Evolutionary conservation across 1,140 invertebrate genomes (phyloP).

Genomic region (Mycetomoellerius zeteki): DNA sequence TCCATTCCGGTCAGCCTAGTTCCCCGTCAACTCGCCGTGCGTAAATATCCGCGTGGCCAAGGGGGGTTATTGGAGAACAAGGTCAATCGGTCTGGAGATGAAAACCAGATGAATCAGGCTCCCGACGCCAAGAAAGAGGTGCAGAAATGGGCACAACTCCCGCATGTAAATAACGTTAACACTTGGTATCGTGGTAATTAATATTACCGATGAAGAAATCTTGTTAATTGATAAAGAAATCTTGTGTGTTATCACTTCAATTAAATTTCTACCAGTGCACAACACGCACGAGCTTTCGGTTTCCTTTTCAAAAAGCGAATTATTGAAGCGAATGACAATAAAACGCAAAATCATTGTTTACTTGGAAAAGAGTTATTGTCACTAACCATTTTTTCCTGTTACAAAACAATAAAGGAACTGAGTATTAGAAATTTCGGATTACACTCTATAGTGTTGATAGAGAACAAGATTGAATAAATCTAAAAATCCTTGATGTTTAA

Average conservation of each 20-base stretch:
- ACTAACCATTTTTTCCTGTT: not conserved
- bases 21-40: conserved; percentile 64
- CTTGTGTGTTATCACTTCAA: not conserved
- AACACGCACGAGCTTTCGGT: not conserved
- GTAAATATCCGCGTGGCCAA: conserved; percentile 65
- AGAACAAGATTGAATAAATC: not conserved
- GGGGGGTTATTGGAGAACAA: conserved; percentile 80
- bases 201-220: not conserved
- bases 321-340: not conserved
- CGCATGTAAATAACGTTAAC: not conserved
- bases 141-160: not conserved
- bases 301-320: not conserved
- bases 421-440: not conserved
- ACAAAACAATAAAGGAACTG: not conserved
- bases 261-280: not conserved
- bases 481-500: not conserved
- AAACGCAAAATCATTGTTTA: not conserved
- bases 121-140: not conserved
- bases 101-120: conserved; percentile 17
- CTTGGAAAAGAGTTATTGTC: not conserved
- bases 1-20: conserved; percentile 78
- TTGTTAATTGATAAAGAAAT: conserved; percentile 20
- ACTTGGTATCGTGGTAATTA: not conserved
- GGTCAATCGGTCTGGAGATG: conserved; percentile 73
- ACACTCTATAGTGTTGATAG: not conserved